phyloP scores from a whole-genome alignment of 1,140 invertebrate species.

The Calephelis virginiensis region DNA sequence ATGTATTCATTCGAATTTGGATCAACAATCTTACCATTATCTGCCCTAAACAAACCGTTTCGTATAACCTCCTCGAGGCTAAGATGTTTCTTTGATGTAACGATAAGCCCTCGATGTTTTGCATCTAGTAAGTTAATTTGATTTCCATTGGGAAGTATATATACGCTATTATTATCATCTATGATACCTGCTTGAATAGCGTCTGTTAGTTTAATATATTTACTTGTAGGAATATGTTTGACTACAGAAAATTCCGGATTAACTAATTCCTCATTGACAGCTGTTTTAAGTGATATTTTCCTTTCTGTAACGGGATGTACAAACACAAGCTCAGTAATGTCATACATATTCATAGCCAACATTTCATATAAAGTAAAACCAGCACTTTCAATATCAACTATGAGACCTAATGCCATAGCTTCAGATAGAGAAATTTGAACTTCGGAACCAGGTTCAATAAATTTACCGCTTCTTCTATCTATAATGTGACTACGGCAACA shows the following conservation, averaged over 20 bases:
- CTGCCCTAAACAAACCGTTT: conserved; percentile 86
- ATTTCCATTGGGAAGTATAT: conserved; percentile 82
- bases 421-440: conserved; percentile 83
- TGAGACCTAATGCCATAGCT: conserved; percentile 87
- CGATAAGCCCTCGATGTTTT: conserved; percentile 85
- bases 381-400: conserved; percentile 91
- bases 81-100: conserved; percentile 84
- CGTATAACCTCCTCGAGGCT: conserved; percentile 88
- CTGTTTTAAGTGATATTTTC: conserved; percentile 87
- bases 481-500: conserved; percentile 90
- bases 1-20: conserved; percentile 84
- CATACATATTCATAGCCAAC: conserved; percentile 89
- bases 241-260: conserved; percentile 89
- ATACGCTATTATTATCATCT: conserved; percentile 85
- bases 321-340: conserved; percentile 85
- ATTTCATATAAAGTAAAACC: conserved; percentile 91
- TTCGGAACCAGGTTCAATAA: conserved; percentile 85
- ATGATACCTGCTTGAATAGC: conserved; percentile 87
- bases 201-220: conserved; percentile 86
- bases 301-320: conserved; percentile 90
- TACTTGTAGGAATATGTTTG: conserved; percentile 84
- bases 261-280: conserved; percentile 89
- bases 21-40: conserved; percentile 89
- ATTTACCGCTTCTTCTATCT: conserved; percentile 87
- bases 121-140: conserved; percentile 85